Evolutionary conservation across 2,113 vertebrate genomes (phyloP).

Genomic region (Phrynosoma platyrhinos): DNA sequence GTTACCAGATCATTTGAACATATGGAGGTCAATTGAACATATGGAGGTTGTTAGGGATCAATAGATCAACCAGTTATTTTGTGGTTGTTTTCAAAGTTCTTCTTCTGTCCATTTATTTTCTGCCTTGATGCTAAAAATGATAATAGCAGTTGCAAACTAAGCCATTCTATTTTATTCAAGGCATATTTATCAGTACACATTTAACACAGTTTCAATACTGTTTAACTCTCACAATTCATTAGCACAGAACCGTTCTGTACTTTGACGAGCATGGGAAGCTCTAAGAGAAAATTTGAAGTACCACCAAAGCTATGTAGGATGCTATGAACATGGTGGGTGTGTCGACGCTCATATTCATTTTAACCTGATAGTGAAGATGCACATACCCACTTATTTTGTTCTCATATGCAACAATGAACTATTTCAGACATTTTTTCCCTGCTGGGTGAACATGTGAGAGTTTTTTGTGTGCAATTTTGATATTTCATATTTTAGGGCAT

Average conservation of each 20-base stretch:
- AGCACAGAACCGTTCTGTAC: background rate
- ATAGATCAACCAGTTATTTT: background rate
- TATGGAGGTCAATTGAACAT: background rate
- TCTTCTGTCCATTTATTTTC: background rate
- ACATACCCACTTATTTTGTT: no score
- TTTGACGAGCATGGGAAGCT: no score
- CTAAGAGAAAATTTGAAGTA: no score
- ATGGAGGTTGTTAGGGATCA: background rate
- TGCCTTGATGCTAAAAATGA: background rate
- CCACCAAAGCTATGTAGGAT: no score
- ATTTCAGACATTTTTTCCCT: no score
- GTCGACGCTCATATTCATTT: no score
- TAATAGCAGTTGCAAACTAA: background rate
- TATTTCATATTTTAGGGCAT: no score
- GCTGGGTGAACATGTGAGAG: no score
- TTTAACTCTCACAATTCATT: background rate
- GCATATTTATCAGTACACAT: background rate
- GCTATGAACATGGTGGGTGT: no score
- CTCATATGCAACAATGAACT: no score
- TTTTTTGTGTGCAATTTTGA: no score
- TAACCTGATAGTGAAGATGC: no score
- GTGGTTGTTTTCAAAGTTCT: background rate
- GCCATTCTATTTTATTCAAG: background rate
- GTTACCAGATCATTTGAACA: background rate
- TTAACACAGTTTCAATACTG: background rate